phyloP scores from a whole-genome alignment of 2,113 vertebrate species.

The Sinosuthora webbiana region DNA sequence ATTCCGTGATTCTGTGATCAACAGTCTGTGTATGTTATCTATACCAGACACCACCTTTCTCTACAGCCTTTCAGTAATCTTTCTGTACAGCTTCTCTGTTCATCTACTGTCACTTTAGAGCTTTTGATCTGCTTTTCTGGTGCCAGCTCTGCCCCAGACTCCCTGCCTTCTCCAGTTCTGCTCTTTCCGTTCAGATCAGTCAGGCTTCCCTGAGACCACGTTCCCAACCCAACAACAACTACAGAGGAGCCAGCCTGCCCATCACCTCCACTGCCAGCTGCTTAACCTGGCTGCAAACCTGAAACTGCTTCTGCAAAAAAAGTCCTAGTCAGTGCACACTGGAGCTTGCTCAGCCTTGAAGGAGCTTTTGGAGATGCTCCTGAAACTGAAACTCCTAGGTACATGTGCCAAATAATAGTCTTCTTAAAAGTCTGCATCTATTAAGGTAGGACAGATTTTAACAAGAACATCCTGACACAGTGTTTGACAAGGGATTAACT shows the following conservation, averaged over 20 bases:
- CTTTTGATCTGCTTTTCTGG: neutral
- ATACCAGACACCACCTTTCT: neutral
- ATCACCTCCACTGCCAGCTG: neutral
- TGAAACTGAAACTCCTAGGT: neutral
- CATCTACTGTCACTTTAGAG: neutral
- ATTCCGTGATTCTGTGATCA: neutral
- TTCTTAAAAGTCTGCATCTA: neutral
- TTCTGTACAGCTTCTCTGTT: neutral
- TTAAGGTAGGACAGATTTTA: conserved; percentile 11
- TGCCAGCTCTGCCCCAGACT: neutral
- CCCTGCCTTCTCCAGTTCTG: neutral
- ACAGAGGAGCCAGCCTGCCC: neutral
- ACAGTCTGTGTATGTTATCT: neutral
- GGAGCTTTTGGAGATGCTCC: neutral
- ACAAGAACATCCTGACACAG: neutral
- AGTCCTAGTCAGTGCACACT: neutral
- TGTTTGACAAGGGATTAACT: conserved; percentile 18
- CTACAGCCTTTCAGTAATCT: neutral
- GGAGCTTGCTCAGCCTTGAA: neutral
- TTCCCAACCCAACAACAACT: neutral
- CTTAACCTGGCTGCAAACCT: neutral
- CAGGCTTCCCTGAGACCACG: neutral
- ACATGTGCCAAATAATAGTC: neutral
- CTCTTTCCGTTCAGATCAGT: neutral
- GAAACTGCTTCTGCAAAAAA: neutral